Percentiles rank a stretch among this genome's conserved stretches.
Evolutionary conservation across 2,888 invertebrate species (phyloP).

Genomic region (Didymodactylos carnosus): DNA sequence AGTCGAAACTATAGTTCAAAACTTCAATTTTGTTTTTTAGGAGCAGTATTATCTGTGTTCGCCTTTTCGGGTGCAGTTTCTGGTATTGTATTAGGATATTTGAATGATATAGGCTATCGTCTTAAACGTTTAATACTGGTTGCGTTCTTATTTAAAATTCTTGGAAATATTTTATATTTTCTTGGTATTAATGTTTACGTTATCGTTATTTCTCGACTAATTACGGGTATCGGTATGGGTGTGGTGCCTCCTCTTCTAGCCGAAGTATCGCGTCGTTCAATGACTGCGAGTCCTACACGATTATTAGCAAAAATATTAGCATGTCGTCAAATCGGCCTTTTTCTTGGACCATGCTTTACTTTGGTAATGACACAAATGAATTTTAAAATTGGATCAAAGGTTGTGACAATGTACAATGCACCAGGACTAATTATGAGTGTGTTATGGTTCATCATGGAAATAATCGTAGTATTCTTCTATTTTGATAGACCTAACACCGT

Average conservation of each 20-base stretch:
- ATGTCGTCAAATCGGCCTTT: conserved; percentile 12
- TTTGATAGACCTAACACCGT: not conserved
- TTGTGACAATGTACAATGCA: conserved; percentile 30
- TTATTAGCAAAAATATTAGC: not conserved
- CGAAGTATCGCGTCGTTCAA: not conserved
- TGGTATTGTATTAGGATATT: conserved; percentile 7
- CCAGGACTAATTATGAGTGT: conserved; percentile 36
- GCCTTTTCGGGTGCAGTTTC: not conserved
- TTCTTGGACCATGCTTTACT: conserved; percentile 34
- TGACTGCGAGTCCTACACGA: not conserved
- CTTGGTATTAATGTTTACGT: conserved; percentile 33
- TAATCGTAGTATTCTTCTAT: not conserved
- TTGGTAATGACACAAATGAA: conserved; percentile 27
- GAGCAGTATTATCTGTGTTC: not conserved
- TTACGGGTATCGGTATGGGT: conserved; percentile 26
- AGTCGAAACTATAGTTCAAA: no score
- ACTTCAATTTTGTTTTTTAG: no score
- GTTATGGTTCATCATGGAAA: conserved; percentile 29
- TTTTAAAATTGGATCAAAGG: conserved; percentile 26
- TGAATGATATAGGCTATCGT: conserved; percentile 29
- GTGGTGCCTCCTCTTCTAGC: not conserved
- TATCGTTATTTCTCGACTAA: conserved; percentile 29
- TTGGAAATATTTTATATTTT: conserved; percentile 35
- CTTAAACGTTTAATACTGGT: conserved; percentile 29
- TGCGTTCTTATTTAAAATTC: conserved; percentile 25